Evolutionary conservation across 1,140 invertebrate genomes (phyloP).

Genomic region (Archegozetes longisetosus): DNA sequence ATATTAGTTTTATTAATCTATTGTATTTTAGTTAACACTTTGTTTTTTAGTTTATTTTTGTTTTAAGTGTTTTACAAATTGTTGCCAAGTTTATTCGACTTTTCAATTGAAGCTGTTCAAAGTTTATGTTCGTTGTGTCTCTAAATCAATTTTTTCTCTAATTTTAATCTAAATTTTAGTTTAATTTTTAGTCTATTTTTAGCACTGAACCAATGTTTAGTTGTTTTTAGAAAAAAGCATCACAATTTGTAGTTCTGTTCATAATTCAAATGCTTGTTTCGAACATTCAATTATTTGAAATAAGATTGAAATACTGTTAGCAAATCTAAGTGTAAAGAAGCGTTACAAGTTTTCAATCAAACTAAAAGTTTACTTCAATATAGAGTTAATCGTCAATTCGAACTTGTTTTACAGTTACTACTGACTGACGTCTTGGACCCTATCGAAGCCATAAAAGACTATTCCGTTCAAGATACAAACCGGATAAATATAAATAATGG

Average conservation of each 20-base stretch:
- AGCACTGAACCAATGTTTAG: too few relatives aligned
- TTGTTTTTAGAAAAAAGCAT: not conserved
- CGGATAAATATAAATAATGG: not conserved
- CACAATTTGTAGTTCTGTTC: not conserved
- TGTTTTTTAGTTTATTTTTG: not conserved
- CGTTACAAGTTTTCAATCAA: too few relatives aligned
- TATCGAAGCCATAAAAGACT: not conserved
- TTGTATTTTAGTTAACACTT: too few relatives aligned
- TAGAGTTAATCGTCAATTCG: not conserved
- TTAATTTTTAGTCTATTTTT: too few relatives aligned
- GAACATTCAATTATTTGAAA: not conserved
- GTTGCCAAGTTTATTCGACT: too few relatives aligned
- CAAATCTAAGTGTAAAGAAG: not conserved
- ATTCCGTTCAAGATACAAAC: not conserved
- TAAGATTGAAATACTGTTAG: not conserved
- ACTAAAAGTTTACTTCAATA: too few relatives aligned
- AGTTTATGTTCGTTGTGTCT: too few relatives aligned
- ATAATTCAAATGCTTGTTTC: not conserved
- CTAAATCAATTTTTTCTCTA: too few relatives aligned
- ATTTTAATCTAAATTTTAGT: too few relatives aligned
- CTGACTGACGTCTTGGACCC: not conserved
- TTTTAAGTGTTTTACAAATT: too few relatives aligned
- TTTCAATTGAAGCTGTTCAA: too few relatives aligned
- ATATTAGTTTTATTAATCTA: too few relatives aligned
- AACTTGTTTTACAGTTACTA: not conserved